phyloP scores from a whole-genome alignment of 2,888 invertebrate species.

The Xestobium rufovillosum region DNA sequence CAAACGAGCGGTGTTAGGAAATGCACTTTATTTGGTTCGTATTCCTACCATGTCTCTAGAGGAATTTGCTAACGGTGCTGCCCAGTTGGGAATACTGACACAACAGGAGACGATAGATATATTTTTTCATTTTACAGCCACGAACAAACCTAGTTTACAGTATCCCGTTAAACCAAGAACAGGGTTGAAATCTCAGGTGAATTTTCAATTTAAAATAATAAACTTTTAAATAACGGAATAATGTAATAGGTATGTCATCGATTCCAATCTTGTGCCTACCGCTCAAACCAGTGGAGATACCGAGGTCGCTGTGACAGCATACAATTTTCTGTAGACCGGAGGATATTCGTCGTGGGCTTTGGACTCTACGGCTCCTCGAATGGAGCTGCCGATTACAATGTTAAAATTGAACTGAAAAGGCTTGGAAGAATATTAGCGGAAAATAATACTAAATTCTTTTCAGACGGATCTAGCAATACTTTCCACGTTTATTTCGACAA shows the following conservation, averaged over 20 bases:
- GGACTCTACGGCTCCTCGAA: slow-evolving; percentile 94
- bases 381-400: slow-evolving; percentile 90
- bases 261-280: slow-evolving; percentile 93
- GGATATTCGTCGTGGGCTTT: slow-evolving; percentile 93
- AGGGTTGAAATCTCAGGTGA: slow-evolving; percentile 82
- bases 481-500: slow-evolving; percentile 85
- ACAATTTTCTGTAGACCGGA: slow-evolving; percentile 91
- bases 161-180: slow-evolving; percentile 78
- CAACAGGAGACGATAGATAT: slow-evolving; percentile 91
- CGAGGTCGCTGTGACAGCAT: slow-evolving; percentile 94
- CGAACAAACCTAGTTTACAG: slow-evolving; percentile 71
- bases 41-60: slow-evolving; percentile 92
- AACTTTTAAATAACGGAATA: slow-evolving; percentile 11
- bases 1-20: slow-evolving; percentile 65
- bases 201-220: slow-evolving; percentile 8
- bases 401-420: slow-evolving; percentile 88
- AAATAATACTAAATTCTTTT: slow-evolving; percentile 89
- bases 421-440: slow-evolving; percentile 83
- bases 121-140: slow-evolving; percentile 90
- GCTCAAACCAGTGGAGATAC: slow-evolving; percentile 96
- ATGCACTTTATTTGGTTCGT: slow-evolving; percentile 78
- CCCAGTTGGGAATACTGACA: slow-evolving; percentile 85
- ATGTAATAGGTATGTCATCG: slow-evolving; percentile 76
- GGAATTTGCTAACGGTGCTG: slow-evolving; percentile 91
- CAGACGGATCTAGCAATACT: slow-evolving; percentile 93